These are phyloP conservation scores for Chaetops frenatus DNA, from an alignment of 2,113 vertebrate genomes.

Conservation along the genomic window DNA sequence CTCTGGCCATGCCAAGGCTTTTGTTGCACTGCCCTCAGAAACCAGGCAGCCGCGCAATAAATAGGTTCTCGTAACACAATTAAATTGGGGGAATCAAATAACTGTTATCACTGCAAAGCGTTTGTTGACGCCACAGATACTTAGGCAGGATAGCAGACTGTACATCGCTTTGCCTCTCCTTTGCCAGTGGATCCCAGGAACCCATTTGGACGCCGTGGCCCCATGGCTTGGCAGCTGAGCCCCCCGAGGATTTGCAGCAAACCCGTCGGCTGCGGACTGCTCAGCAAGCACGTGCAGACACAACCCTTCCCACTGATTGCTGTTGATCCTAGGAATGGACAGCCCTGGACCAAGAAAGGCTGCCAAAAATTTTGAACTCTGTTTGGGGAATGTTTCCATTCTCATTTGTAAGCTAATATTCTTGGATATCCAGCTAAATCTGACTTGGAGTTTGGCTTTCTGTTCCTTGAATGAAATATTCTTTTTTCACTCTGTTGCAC, in stretches of 20 bases:
- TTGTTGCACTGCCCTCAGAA: background rate
- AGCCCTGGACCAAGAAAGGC: background rate
- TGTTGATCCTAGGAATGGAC: background rate
- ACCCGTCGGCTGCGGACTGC: background rate
- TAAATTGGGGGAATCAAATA: constrained; percentile 42
- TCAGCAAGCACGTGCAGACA: background rate
- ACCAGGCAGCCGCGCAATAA: constrained; percentile 1
- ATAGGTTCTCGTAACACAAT: constrained; percentile 36
- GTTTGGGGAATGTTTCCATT: background rate
- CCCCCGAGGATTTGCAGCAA: background rate
- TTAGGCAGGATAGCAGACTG: constrained; percentile 20
- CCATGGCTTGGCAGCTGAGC: constrained; percentile 27
- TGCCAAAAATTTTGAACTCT: constrained; percentile 1
- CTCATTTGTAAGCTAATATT: background rate
- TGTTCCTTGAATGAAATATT: background rate
- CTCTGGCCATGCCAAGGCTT: background rate
- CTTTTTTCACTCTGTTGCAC: background rate
- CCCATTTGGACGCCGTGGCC: background rate
- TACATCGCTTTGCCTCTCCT: background rate
- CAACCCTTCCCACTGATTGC: background rate
- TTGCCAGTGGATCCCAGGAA: constrained; percentile 18
- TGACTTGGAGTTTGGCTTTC: background rate
- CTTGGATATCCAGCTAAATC: background rate
- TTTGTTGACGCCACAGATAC: constrained; percentile 18
- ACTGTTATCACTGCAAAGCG: constrained; percentile 24